Conservation (phyloP, 1,140 invertebrate genomes). For the Periplaneta americana region DNA sequence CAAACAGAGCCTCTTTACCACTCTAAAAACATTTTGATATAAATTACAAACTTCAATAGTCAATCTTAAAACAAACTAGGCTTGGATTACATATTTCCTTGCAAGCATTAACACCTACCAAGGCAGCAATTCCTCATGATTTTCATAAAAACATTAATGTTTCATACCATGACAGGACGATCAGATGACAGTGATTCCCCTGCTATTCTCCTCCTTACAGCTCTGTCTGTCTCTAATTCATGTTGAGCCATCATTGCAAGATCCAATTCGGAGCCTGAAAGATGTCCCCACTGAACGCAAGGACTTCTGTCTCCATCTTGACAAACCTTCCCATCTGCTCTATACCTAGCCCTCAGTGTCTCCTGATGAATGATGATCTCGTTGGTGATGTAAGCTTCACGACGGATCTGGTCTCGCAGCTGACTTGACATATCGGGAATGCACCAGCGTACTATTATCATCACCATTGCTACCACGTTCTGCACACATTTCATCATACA, state of each 20-base stretch:
- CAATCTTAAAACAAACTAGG: no score
- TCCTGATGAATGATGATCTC: conserved; percentile 84
- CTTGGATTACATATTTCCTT: no score
- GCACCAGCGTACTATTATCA: conserved; percentile 77
- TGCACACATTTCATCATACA: no score
- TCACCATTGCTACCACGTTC: conserved; percentile 79
- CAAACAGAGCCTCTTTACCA: no score
- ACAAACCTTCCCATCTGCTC: not conserved
- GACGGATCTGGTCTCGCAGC: conserved; percentile 70
- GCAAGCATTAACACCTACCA: no score
- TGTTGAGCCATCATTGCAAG: not conserved
- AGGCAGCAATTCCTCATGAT: no score
- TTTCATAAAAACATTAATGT: no score
- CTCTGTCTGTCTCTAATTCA: not conserved
- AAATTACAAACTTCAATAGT: no score
- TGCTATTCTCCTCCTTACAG: not conserved
- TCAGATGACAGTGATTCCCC: not conserved
- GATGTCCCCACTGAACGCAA: not conserved
- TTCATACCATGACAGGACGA: not conserved
- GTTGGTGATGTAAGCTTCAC: conserved; percentile 83
- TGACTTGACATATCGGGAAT: conserved; percentile 80
- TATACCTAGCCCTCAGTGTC: not conserved
- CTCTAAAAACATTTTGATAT: no score
- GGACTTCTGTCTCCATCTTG: not conserved
- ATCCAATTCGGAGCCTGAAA: not conserved